Evolutionary conservation across 1,140 invertebrate species (phyloP).

Genomic region (Holotrichia oblita): DNA sequence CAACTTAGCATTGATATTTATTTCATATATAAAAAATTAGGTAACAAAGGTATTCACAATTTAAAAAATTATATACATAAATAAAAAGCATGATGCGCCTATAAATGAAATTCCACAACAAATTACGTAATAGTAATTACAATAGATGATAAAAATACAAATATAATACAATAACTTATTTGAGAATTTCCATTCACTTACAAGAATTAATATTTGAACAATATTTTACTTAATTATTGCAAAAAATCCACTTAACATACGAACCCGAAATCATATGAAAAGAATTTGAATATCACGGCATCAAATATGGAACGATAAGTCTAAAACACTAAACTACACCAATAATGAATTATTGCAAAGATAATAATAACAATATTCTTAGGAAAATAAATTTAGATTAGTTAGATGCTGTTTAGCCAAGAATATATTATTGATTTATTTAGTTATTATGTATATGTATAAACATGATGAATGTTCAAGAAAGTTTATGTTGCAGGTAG

Average conservation of each 20-base stretch:
- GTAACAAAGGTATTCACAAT: background rate
- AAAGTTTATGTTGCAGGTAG: background rate
- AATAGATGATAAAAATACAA: background rate
- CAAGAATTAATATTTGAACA: background rate
- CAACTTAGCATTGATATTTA: background rate
- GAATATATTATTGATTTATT: background rate
- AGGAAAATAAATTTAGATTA: background rate
- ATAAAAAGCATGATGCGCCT: background rate
- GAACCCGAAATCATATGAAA: background rate
- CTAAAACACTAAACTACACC: background rate
- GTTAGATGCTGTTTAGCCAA: background rate
- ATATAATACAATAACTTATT: background rate
- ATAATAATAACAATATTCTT: background rate
- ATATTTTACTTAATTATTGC: background rate
- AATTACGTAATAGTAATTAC: no score
- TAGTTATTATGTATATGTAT: no score
- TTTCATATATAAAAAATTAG: slow-evolving; percentile 4
- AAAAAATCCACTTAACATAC: background rate
- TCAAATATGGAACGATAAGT: background rate
- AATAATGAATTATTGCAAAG: background rate
- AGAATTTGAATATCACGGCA: background rate
- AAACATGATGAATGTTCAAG: no score
- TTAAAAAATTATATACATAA: background rate
- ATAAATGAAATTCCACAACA: background rate
- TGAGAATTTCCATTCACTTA: background rate